A percentile compares a stretch with the other conserved stretches of the same genome.
phyloP scores from a whole-genome alignment of 1,140 invertebrate genomes.

The Reticulitermes speratus region DNA sequence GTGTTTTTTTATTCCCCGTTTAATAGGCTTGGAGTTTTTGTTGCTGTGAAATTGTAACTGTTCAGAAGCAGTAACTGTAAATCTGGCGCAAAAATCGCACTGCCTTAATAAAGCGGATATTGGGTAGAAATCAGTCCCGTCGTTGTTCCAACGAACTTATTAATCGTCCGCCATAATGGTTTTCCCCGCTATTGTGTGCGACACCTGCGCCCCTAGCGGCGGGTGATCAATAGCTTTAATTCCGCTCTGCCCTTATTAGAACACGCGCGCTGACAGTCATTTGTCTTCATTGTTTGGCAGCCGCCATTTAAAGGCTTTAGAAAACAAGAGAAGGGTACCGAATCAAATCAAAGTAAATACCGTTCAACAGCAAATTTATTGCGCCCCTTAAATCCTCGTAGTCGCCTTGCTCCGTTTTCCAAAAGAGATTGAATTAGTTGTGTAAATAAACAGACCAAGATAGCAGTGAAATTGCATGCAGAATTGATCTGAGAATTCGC shows the following conservation, averaged over 20 bases:
- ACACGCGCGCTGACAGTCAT: conserved; percentile 16
- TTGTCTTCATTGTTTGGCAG: conserved; percentile 18
- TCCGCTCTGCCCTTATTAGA: conserved; percentile 13
- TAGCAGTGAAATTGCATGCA: neutral
- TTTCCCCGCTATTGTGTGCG: conserved; percentile 13
- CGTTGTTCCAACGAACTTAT: conserved; percentile 1
- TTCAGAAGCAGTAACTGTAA: neutral
- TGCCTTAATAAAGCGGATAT: neutral
- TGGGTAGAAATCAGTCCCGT: neutral
- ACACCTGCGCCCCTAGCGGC: conserved; percentile 13
- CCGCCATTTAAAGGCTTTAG: conserved; percentile 17
- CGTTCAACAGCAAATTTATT: conserved; percentile 7
- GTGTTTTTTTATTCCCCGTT: neutral
- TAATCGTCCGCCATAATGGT: conserved; percentile 14
- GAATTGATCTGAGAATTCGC: too few relatives aligned
- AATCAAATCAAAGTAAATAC: conserved; percentile 19
- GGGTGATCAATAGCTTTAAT: conserved; percentile 18
- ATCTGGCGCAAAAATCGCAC: neutral
- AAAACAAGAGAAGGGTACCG: conserved; percentile 1
- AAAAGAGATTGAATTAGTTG: conserved; percentile 17
- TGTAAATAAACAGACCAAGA: conserved; percentile 1
- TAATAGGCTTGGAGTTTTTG: neutral
- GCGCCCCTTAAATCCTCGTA: conserved; percentile 11
- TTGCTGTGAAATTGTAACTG: neutral
- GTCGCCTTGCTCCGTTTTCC: neutral